Base-by-base conservation (phyloP, 1,140 invertebrate species). In the Ceratosolen fusciceps region DNA sequence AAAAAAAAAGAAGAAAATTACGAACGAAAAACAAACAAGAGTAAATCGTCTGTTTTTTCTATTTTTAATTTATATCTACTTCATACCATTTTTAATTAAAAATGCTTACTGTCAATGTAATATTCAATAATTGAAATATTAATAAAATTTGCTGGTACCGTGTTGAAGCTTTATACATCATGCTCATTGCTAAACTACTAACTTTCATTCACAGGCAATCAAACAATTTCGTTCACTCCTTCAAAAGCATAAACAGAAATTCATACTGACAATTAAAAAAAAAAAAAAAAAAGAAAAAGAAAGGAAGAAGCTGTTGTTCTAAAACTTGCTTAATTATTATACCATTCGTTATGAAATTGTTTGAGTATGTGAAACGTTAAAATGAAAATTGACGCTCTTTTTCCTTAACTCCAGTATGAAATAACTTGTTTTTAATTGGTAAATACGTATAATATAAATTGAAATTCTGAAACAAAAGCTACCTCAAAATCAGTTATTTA, bases 391-490 rank as follows among this genome's bases (percentile, higher is more conserved):
- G 19, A 73, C 24, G 49, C n/a, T 68, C 60, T 49, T 72, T 47
- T 52, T 62, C 31, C 58, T 52, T 19, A 60, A 65, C 67, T 73
- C 72, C 60, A 73, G 60, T 72, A 74, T 26, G 58, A 79, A 62
- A 78, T 78, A 52, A 77, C 34, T 34, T 65, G 21, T 73, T 60
- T 72, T 26, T 39, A 54, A 73, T 78, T 52, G 56, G 43, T 37
- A 58, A 29, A 70, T 31, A 77, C 67, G 34, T 72, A 65, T 60
- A 78, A 62, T 31, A 67, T 43, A 56, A 62, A 52, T 16, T 78
- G 62, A 62, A 62, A 78, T 52, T 73, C 58, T 54, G 67, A 73
- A 79, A 79, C 70, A 74, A 74, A 79, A 79, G 56, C 76, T 78
- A 78, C 56, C 56, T 78, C 39, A 78, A 78, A n/a, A 78, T 60